Base-by-base conservation (phyloP, 2,797 vertebrate genomes). In the Coregonus suidteri region DNA sequence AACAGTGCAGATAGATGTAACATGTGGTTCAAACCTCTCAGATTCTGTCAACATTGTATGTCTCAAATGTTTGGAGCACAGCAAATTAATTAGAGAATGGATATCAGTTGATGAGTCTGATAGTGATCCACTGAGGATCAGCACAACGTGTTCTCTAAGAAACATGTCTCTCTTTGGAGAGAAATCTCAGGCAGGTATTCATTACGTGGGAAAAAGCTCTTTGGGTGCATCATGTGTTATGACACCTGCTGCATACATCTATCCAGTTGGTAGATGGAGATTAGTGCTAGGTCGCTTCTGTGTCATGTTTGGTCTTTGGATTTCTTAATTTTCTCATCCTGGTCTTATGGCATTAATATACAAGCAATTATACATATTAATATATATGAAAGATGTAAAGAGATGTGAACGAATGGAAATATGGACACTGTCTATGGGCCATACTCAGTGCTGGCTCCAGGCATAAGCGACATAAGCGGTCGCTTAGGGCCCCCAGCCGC, bases 41-140 rank as follows among this genome's bases (percentile, higher is more conserved):
- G 1, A 86, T 87, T 87, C 83, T 83, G 79, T 86, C 84, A 88
- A 79, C 86, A 89, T 11, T 20, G 4, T 75, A 88, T 82, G 89
- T 88, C 90, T 82, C 73, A 73, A 20, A 72, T 54, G 83, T 74
- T 76, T 74, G 20, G 25, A 31, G 73, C 77, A 67, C 75, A 82
- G 76, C 79, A 81, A 79, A 76, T 66, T 78, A 79, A 81, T 86
- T 76, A 81, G 75, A 87, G 76, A 85, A 77, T 62, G 71, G 71
- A 7, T 74, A 59, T 73, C 53, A 20, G 73, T 71, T 75, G 59
- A 64, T 64, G 20, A 25, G 59, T 11, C 20, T 64, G n/a, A 64
- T 30, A 20, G 56, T 64, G n/a, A 64, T 64, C 20, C 56, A 4
- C 13, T 30, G 56, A 64, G 56, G 73, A 64, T 64, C 73, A 74